Conservation (phyloP, 1,140 invertebrate genomes). For the Cherax destructor region DNA sequence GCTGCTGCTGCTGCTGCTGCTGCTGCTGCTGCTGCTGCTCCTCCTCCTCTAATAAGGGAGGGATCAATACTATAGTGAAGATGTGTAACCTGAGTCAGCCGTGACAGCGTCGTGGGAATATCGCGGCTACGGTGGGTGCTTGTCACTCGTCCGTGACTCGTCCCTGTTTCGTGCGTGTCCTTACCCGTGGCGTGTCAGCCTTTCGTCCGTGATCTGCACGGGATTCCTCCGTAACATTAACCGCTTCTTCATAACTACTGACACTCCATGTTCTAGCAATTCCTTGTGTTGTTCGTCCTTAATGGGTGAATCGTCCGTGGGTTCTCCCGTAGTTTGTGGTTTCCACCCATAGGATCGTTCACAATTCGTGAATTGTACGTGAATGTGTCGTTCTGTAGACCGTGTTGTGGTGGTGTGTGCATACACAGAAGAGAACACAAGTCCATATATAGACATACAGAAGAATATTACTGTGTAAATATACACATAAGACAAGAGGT, state of each 20-base stretch:
- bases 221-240: background rate
- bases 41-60: background rate
- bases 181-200: too few species aligned
- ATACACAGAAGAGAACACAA: too few species aligned
- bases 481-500: too few species aligned
- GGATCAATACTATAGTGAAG: slow-evolving; percentile 40
- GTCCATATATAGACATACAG: too few species aligned
- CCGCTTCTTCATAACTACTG: too few species aligned
- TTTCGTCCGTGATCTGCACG: background rate
- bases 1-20: background rate
- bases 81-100: slow-evolving; percentile 28
- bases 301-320: background rate
- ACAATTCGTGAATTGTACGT: background rate
- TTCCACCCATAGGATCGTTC: background rate
- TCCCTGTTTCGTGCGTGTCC: background rate
- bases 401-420: too few species aligned
- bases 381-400: too few species aligned
- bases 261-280: too few species aligned
- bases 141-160: background rate
- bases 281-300: background rate
- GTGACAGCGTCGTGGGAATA: slow-evolving; percentile 20
- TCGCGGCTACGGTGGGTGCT: background rate
- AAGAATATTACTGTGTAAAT: too few species aligned
- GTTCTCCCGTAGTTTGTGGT: background rate
- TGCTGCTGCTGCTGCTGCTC: background rate